phyloP scores from a whole-genome alignment of 2,113 vertebrate genomes.

The Menidia beryllina region DNA sequence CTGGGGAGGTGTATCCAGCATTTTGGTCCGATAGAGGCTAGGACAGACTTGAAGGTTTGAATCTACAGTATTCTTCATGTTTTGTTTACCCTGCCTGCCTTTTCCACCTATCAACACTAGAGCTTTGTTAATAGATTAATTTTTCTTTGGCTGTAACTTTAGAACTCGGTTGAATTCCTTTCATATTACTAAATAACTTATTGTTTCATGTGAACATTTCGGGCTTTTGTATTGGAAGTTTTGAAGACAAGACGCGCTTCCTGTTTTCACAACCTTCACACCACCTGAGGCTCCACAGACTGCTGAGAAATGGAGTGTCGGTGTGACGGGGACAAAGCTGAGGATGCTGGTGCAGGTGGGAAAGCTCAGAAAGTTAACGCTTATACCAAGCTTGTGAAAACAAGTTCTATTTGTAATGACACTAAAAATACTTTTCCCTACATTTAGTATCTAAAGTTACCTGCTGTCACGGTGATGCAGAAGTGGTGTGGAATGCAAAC shows the following conservation, averaged over 20 bases:
- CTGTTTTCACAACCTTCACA: neutral
- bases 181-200: neutral
- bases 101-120: too few relatives aligned
- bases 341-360: slow-evolving; percentile 59
- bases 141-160: too few relatives aligned
- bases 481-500: neutral
- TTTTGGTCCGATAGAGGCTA: neutral
- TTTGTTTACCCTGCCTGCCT: too few relatives aligned
- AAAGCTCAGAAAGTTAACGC: neutral
- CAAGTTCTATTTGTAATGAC: neutral
- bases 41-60: neutral
- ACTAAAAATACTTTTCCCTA: neutral
- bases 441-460: neutral
- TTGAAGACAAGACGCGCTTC: neutral
- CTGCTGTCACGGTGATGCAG: neutral
- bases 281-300: neutral
- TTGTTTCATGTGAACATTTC: neutral
- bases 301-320: slow-evolving; percentile 71
- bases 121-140: neutral
- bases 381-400: neutral
- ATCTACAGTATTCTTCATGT: neutral
- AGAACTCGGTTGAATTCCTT: neutral
- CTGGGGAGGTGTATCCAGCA: neutral
- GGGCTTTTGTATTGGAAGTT: slow-evolving; percentile 26
- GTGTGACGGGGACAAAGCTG: slow-evolving; percentile 50